Evolutionary conservation across 1,140 invertebrate species (phyloP).

Genomic region (Tetramorium parvispinum): DNA sequence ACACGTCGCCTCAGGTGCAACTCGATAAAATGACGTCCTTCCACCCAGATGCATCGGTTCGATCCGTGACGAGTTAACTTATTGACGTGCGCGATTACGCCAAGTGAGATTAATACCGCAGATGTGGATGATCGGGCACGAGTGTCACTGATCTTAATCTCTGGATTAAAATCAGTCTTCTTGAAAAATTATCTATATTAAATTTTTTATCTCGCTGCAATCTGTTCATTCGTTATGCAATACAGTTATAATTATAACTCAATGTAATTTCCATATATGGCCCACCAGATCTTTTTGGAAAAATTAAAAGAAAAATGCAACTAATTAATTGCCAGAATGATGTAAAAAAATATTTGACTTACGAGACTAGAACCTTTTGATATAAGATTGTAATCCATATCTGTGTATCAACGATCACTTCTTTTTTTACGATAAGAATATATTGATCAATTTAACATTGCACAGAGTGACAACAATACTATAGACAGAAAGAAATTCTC

Average conservation of each 20-base stretch:
- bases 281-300: neutral
- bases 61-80: conserved; percentile 44
- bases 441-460: conserved; percentile 6
- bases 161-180: neutral
- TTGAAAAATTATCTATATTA: neutral
- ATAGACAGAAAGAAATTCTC: conserved; percentile 15
- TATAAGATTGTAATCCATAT: neutral
- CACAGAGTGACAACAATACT: conserved; percentile 1
- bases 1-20: conserved; percentile 8
- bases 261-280: too few relatives aligned
- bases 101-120: conserved; percentile 22
- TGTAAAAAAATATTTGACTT: neutral
- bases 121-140: conserved; percentile 16
- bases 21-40: neutral
- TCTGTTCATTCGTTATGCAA: neutral
- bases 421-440: conserved; percentile 14
- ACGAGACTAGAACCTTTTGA: neutral
- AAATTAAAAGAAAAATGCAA: neutral
- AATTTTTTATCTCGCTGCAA: neutral
- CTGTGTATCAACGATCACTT: conserved; percentile 11
- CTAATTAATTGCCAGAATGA: neutral
- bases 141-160: neutral
- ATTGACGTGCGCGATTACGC: conserved; percentile 16
- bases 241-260: neutral
- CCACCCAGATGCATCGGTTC: neutral